phyloP scores from a whole-genome alignment of 1,140 invertebrate genomes.

The Euglossa dilemma region DNA sequence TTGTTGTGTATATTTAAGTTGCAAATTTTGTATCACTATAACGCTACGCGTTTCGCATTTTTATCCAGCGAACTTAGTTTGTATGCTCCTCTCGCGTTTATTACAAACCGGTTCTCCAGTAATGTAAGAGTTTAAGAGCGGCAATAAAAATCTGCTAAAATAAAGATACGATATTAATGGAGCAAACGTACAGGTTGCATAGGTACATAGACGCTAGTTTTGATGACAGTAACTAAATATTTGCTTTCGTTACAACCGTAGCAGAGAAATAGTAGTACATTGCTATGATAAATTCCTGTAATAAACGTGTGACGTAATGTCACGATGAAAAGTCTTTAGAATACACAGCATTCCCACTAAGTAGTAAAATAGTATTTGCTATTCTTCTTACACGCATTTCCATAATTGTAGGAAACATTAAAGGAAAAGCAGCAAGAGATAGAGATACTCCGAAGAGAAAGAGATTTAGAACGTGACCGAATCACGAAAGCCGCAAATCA shows the following conservation, averaged over 20 bases:
- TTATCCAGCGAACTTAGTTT: neutral
- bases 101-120: conserved; percentile 4
- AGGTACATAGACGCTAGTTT: neutral
- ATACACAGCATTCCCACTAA: neutral
- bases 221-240: conserved; percentile 18
- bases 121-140: neutral
- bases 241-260: neutral
- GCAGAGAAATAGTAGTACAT: neutral
- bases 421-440: conserved; percentile 97
- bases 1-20: neutral
- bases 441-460: conserved; percentile 93
- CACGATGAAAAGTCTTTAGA: neutral
- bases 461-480: conserved; percentile 92
- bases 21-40: neutral
- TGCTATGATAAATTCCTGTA: neutral
- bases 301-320: neutral
- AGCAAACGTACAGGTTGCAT: neutral
- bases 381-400: neutral
- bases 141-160: neutral
- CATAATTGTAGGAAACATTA: conserved; percentile 89
- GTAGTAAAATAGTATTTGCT: neutral
- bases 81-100: neutral
- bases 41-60: neutral
- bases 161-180: neutral
- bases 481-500: conserved; percentile 87